Base-by-base conservation (phyloP, 2,113 vertebrate genomes). In the Rhombomys opimus region DNA sequence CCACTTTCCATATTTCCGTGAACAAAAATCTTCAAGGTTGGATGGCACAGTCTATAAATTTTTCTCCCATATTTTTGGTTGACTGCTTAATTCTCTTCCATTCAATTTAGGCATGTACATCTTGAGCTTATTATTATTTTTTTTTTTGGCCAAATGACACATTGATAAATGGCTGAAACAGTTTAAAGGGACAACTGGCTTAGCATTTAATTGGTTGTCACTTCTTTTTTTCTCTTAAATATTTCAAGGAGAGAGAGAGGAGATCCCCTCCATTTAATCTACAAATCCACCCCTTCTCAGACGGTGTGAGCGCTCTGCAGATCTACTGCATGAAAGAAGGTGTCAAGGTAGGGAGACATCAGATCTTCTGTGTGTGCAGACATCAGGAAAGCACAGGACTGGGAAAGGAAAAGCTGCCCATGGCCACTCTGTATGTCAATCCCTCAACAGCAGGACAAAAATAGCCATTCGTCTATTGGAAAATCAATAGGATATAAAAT, bases 311-410 rank as follows among this genome's bases (percentile, higher is more conserved):
- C 67, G 99, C 99, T 18, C 99, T 99, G 1, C 99, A 99, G 98
- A 99, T 99, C 98, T 99, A 99, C 98, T 99, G 99, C 95, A 99
- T 99, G 99, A 99, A 99, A 97, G 99, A 99, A 98, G 99, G 99
- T 35, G 99, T 99, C 84, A 99, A 99, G 99, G 99, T 99, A 99
- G 75, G 97, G 76, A 82, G 87, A 70, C 12, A 23, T 5, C 52
- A 50, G 12, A 38, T 77, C 20, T 30, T 82, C 65, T 92, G 20
- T 93, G 15, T 73, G 70, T 89, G 32, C 88, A 72, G 75, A 87
- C 65, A 86, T 63, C 88, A 73, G 95, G 90, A 72, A 63, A 90
- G 65, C 10, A 50, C 54, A 59, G 35, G 59, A 35, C 27, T 89
- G 38, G 52, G 76, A 35, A 84, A 52, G 46, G 68, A 63, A 52